These are phyloP conservation scores for Corbicula japonica DNA, from an alignment of 2,888 invertebrate species.

Conservation along the genomic window DNA sequence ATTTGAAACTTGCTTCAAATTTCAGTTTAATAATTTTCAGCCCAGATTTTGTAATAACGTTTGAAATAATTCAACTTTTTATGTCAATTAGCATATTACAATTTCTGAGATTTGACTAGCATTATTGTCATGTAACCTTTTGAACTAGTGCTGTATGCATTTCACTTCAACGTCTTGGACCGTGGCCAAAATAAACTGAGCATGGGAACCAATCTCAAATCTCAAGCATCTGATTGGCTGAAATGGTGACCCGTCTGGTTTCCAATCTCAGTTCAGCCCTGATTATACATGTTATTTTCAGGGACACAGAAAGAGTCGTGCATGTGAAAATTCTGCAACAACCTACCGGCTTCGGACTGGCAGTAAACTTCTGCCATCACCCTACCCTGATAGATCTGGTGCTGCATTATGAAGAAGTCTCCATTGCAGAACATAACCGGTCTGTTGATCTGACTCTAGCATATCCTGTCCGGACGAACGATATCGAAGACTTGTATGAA, in stretches of 20 bases:
- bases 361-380: constrained; percentile 35
- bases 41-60: no score
- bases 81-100: no score
- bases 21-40: no score
- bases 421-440: constrained; percentile 51
- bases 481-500: constrained; percentile 44
- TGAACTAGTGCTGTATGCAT: neutral
- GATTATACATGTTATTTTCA: constrained; percentile 26
- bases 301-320: constrained; percentile 36
- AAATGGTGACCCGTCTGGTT: neutral
- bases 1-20: no score
- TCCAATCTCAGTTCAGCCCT: neutral
- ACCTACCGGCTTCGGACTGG: constrained; percentile 49
- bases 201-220: neutral
- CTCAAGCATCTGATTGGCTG: neutral
- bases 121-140: neutral
- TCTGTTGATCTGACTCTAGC: constrained; percentile 37
- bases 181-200: neutral
- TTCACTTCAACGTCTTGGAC: neutral
- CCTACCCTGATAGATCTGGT: constrained; percentile 56
- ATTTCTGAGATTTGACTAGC: neutral
- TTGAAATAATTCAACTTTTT: no score
- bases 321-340: constrained; percentile 51
- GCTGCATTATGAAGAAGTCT: constrained; percentile 47
- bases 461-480: constrained; percentile 47